Conservation (phyloP, 2,113 vertebrate species). For the Urocynchramus pylzowi region DNA sequence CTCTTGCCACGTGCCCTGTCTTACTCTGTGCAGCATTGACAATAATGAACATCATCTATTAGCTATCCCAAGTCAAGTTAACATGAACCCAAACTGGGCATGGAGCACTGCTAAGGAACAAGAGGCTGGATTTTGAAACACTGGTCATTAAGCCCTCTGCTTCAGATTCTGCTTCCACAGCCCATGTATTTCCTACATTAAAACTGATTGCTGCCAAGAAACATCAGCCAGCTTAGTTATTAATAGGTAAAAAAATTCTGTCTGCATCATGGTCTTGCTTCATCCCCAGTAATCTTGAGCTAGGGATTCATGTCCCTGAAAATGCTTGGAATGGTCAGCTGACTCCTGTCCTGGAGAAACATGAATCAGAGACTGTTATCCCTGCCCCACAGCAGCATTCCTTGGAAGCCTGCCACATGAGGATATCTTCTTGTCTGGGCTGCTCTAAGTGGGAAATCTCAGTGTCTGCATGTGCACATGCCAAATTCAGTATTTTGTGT, state of each 20-base stretch:
- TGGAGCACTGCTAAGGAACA: not conserved
- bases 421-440: not conserved
- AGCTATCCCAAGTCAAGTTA: not conserved
- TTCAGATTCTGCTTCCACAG: not conserved
- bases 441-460: not conserved
- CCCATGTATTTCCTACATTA: not conserved
- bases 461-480: not conserved
- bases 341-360: not conserved
- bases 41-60: not conserved
- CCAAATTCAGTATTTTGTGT: not conserved
- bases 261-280: not conserved
- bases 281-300: not conserved
- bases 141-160: not conserved
- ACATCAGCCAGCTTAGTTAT: not conserved
- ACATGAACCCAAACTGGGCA: not conserved
- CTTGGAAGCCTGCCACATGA: not conserved
- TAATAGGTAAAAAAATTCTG: not conserved
- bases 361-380: not conserved
- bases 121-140: not conserved
- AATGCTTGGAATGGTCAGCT: not conserved
- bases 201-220: not conserved
- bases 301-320: not conserved
- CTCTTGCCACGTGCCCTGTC: accelerated
- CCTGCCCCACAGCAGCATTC: not conserved
- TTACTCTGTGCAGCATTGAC: not conserved